Percentiles rank a stretch among this genome's conserved stretches.
phyloP scores from a whole-genome alignment of 2,888 invertebrate genomes.

The Mallateleia sp. region DNA sequence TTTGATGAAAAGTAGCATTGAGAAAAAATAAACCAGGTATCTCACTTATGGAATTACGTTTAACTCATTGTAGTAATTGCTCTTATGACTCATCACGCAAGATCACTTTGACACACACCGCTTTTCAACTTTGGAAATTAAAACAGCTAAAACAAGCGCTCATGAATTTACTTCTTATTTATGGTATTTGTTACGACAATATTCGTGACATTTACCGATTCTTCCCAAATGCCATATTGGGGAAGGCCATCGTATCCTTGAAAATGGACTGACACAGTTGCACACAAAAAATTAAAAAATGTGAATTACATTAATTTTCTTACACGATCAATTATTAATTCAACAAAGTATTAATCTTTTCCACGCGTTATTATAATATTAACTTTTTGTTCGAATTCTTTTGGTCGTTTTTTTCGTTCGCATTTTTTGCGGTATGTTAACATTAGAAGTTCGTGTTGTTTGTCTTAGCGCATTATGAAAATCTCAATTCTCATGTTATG shows the following conservation, averaged over 20 bases:
- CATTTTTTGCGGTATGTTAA: conserved; percentile 2
- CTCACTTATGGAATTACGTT: conserved; percentile 23
- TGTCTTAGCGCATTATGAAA: conserved; percentile 49
- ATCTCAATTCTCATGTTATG: conserved; percentile 57
- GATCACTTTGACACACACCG: neutral
- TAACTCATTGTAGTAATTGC: conserved; percentile 44
- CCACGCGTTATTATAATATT: no score
- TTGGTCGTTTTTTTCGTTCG: neutral
- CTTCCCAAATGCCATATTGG: neutral
- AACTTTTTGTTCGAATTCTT: neutral
- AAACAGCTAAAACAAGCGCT: conserved; percentile 9
- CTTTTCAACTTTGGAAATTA: conserved; percentile 17
- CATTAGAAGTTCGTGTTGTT: conserved; percentile 14
- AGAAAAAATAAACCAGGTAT: neutral
- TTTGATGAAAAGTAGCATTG: no score
- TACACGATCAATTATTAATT: no score
- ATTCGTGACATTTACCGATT: neutral
- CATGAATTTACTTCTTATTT: conserved; percentile 17
- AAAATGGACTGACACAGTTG: neutral
- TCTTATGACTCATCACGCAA: conserved; percentile 35
- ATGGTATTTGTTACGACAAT: neutral
- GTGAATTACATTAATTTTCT: neutral
- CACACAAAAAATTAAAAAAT: neutral
- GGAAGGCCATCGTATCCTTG: conserved; percentile 8
- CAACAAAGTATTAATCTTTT: no score